These are phyloP conservation scores for Crepidodera aurea DNA, from an alignment of 2,888 invertebrate genomes.

Conservation along the genomic window DNA sequence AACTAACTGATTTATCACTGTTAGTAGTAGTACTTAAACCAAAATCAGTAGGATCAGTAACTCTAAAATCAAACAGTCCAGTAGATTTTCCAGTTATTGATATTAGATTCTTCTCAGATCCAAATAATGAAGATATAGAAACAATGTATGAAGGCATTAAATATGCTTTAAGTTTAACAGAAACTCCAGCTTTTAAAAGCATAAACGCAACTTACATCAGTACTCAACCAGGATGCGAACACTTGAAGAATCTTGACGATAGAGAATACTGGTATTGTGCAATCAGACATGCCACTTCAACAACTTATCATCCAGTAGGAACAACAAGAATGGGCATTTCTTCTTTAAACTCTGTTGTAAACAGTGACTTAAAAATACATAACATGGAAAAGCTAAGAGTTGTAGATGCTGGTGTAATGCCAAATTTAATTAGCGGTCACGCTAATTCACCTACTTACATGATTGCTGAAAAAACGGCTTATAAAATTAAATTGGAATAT, in stretches of 20 bases:
- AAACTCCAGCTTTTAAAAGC: constrained; percentile 68
- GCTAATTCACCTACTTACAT: constrained; percentile 64
- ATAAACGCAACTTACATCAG: constrained; percentile 65
- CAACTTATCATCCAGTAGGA: constrained; percentile 63
- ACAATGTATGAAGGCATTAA: constrained; percentile 69
- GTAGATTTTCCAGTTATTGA: constrained; percentile 51
- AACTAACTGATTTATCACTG: constrained; percentile 33
- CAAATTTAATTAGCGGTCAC: constrained; percentile 63
- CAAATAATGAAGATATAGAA: constrained; percentile 66
- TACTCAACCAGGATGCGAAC: constrained; percentile 37
- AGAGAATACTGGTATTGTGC: constrained; percentile 63
- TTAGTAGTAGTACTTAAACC: constrained; percentile 46
- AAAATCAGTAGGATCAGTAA: constrained; percentile 48
- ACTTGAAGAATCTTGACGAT: constrained; percentile 45
- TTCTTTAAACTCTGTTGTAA: constrained; percentile 64
- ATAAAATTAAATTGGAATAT: constrained; percentile 58
- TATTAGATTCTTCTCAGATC: constrained; percentile 45
- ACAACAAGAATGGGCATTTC: constrained; percentile 65
- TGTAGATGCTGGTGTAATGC: constrained; percentile 68
- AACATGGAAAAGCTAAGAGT: constrained; percentile 63
- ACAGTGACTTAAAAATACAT: constrained; percentile 63
- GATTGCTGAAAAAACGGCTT: constrained; percentile 66
- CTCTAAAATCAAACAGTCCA: constrained; percentile 48
- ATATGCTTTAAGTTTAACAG: constrained; percentile 37
- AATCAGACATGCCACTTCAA: constrained; percentile 58